Evolutionary conservation across 2,797 vertebrate species (phyloP), one percentile per base, ranked within the genome.

Genomic region (Girardinus metallicus): DNA sequence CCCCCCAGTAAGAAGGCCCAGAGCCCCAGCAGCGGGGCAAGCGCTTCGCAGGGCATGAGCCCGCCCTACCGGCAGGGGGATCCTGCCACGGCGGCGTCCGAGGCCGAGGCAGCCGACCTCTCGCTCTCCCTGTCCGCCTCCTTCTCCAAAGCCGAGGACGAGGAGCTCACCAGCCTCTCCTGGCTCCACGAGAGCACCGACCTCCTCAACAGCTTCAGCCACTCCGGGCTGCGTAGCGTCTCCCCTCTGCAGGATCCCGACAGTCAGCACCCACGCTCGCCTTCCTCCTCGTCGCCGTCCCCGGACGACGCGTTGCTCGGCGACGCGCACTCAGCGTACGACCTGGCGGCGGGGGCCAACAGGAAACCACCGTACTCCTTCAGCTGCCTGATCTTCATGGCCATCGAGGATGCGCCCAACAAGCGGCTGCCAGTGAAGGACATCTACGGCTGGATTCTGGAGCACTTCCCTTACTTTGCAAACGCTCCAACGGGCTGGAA

Each of bases 311-410:
- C 94, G 47, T 74, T 0, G 91, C 96, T 79, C 0, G 89, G 91
- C 7, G 94, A 94, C 0, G 87, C 88, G 0, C 93, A 94, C 93
- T 94, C 97, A 70, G 96, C 96, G 87, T 98, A 97, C 0, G 98
- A 99, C 93, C 94, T 97, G 95, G 96, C 97, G 85, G 96, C 97
- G 68, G 98, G 98, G 86, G 97, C 97, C 79, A 98, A 98, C 92
- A 96, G 97, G 79, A 99, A 99, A 93, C 98, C 98, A 55, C 98
- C 98, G 12, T 99, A 99, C 81, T 99, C 98, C 83, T 99, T 99
- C 93, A 99, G 98, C 96, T 99, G 98, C 94, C 96, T 99, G 96
- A 99, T 99, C 95, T 99, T 99, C 96, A 99, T 99, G 97, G 98
- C 98, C 92, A 99, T 99, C 1, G 98, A 99, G 95, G 97, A 98